Evolutionary conservation across 2,888 invertebrate species (phyloP), one percentile per base, ranked within the genome.

Genomic region (Drosophila ustulata): DNA sequence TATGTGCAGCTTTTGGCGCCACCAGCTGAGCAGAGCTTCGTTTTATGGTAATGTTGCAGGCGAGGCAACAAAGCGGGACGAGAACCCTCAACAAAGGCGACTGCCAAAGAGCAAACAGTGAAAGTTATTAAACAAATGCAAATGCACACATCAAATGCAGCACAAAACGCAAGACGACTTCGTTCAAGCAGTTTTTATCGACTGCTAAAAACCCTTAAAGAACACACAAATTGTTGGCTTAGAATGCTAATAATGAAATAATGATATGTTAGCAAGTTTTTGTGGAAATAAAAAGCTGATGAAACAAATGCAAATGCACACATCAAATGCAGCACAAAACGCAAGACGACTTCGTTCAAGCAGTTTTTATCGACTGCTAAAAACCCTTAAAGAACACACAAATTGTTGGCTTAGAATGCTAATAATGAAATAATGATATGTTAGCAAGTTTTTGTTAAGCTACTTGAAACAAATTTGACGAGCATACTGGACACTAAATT

Each of bases 101-200:
- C 47, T 32, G 41, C 23, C 57, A 18, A 52, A 39, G 18, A 47
- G n/a, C 47, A 53, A 59, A 28, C 30, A n/a, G 53, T 23, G 18
- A 37, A 56, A 67, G 56, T 66, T 75, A 72, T 73, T 74, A 63
- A 70, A 67, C 53, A 46, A 51, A 66, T 66, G 71, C 58, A 75
- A 75, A 71, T 82, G 69, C 64, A 82, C 64, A 82, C 71, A 76
- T 84, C 67, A 73, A 80, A 66, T 71, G 73, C 72, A 63, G 65
- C 46, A 34, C 23, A 3, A 67, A 51, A 46, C n/a, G n/a, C 13
- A 59, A 25, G 32, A 39, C 34, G 26, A 45, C 52, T 47, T 7
- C 46, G 55, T 55, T 56, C 4, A 30, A 45, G 6, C 52, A 57
- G n/a, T 51, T 46, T 11, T 53, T 62, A 39, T 56, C 32, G 37